Percentiles rank a stretch among this genome's conserved stretches.
These are phyloP conservation scores for Albula glossodonta DNA, from an alignment of 2,113 vertebrate genomes.

Conservation along the genomic window DNA sequence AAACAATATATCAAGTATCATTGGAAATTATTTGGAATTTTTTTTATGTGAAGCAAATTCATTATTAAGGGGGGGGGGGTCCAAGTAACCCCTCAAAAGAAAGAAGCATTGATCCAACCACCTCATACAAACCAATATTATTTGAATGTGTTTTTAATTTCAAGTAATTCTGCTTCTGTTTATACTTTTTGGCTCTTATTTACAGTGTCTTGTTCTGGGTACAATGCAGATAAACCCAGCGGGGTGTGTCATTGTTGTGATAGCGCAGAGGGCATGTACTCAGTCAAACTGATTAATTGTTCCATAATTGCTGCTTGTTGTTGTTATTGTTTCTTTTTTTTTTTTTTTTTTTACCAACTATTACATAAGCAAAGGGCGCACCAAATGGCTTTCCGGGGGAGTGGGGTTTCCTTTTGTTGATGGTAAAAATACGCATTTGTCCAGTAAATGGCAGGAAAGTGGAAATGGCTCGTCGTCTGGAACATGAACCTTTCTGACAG, in stretches of 20 bases:
- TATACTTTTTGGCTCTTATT: not conserved
- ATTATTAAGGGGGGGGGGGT: not conserved
- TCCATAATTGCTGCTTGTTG: not conserved
- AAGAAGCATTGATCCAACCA: not conserved
- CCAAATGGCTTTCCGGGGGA: not conserved
- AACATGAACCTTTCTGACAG: not conserved
- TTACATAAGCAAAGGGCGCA: not conserved
- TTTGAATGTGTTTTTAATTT: not conserved
- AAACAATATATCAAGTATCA: not conserved
- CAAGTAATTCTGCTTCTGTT: not conserved
- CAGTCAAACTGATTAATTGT: not conserved
- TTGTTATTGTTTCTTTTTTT: not conserved
- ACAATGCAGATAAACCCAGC: not conserved
- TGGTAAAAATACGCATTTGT: not conserved
- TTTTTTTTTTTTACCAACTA: not conserved
- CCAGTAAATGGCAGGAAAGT: not conserved
- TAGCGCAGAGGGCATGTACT: too few species aligned
- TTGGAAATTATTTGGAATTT: not conserved
- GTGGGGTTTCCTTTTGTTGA: conserved; percentile 8
- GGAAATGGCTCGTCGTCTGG: not conserved
- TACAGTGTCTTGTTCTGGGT: not conserved
- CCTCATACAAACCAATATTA: not conserved
- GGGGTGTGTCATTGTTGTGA: not conserved
- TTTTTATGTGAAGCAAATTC: not conserved
- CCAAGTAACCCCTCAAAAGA: not conserved